Conservation (phyloP, 2,113 vertebrate genomes). For the Meleagris gallopavo region DNA sequence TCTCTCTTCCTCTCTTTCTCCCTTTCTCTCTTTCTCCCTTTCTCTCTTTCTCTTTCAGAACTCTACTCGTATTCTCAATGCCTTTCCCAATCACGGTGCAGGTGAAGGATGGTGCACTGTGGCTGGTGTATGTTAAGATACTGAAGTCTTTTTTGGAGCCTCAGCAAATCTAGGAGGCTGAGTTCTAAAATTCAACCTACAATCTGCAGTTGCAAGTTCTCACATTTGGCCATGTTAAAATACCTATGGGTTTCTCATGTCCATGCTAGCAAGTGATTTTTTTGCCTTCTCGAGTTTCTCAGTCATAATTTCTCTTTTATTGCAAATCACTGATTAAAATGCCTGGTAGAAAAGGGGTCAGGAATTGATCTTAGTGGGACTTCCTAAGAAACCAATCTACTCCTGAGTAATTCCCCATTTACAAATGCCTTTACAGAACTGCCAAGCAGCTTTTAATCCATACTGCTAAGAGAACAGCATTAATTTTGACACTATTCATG, state of each 20-base stretch:
- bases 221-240: not conserved
- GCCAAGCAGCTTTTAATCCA: conserved; percentile 36
- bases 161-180: not conserved
- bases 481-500: conserved; percentile 44
- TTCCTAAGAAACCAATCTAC: not conserved
- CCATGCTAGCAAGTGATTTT: not conserved
- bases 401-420: conserved; percentile 12
- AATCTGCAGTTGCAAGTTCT: not conserved
- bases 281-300: not conserved
- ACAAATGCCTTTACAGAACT: not conserved
- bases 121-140: not conserved
- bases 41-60: not conserved
- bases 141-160: not conserved
- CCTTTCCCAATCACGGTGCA: not conserved
- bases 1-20: too few species aligned
- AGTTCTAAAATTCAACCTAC: not conserved
- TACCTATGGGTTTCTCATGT: not conserved
- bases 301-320: not conserved
- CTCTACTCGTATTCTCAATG: not conserved
- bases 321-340: not conserved
- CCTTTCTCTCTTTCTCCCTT: too few species aligned
- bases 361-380: not conserved
- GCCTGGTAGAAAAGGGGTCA: not conserved
- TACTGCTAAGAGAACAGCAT: not conserved
- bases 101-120: not conserved